Evolutionary conservation across 2,888 invertebrate species (phyloP), one percentile per base, ranked within the genome.

Genomic region (Sphinx pinastri): DNA sequence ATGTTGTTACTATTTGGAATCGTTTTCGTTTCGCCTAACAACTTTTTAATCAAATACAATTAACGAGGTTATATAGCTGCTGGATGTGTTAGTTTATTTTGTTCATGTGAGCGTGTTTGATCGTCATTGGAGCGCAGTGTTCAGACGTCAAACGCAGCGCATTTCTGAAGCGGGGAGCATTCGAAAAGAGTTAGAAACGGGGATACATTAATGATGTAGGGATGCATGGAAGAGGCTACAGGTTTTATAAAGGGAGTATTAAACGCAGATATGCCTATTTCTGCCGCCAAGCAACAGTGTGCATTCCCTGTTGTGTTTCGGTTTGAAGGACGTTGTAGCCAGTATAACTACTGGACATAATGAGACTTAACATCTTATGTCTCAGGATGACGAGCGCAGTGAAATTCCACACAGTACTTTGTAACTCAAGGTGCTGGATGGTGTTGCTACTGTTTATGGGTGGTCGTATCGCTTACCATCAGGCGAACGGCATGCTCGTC

Each of bases 171-270:
- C 74, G 75, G 74, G 74, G 70, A 77, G 79, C 77, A 82, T 82
- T 84, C 75, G 74, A 77, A 84, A 80, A 83, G 83, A 84, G 81
- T 81, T 79, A 77, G 77, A 76, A 81, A 69, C 70, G 73, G 68
- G 71, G 74, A 76, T 71, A 74, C 73, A 70, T 70, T 77, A 67
- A 47, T 68, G 78, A 78, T 76, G 69, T 78, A 73, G 70, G 45
- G 16, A 70, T 38, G 57, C 55, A 59, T 60, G 51, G 71, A 73
- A 71, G 52, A 19, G 68, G 7, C 68, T 19, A 16, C 19, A 2
- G 14, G 38, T 19, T 47, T 25, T 58, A 14, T 31, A 58, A 16
- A 19, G 3, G 57, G 25, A 7, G 8, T 25, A 12, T 68, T 70
- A 38, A 19, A 47, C 45, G 13, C 7, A 2, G 52, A 14, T 14